Evolutionary conservation across 2,888 invertebrate genomes (phyloP), one percentile per base, ranked within the genome.

Genomic region (Heliconius erato): DNA sequence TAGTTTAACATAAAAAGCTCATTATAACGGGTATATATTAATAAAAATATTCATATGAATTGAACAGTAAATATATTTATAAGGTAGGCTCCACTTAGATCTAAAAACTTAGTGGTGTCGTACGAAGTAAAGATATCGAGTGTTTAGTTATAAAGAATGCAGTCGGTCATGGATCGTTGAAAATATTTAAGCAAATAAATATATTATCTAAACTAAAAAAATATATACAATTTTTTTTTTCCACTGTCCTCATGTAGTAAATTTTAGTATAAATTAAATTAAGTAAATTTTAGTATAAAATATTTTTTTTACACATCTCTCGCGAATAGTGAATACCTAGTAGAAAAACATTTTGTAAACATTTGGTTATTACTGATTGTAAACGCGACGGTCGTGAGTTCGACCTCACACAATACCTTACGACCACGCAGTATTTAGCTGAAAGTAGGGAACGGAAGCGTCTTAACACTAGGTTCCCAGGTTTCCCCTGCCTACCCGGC

Each of bases 1-100:
- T 80, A 81, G 5, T 80, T 86, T 85, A 67, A 76, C 84, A 86
- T 85, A 84, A 79, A 83, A 84, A 67, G 16, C 77, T 78, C 79
- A 83, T 84, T 76, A 82, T 86, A 86, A 86, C 85, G 84, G 86
- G n/a, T 68, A 80, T 59, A 35, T 44, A 49, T 40, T 74, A 63
- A 68, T 76, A 83, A 81, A 83, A 81, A 63, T 59, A 49, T 26
- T 65, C 74, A 83, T 74, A 72, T 79, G 69, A 77, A 81, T 80
- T 69, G 80, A 84, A 80, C 79, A 76, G 83, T 80, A 82, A 80
- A 83, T 81, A 63, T 83, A 79, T 83, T 76, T 71, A 67, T 72
- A 67, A 79, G 23, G 69, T 49, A 83, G 76, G 76, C 69, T 40
- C n/a, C 63, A 63, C 69, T 63, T 16, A 32, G 23, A 19, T 72